These are phyloP conservation scores for Gallinago solitaria DNA, from an alignment of 2,797 vertebrate genomes.

Conservation along the genomic window DNA sequence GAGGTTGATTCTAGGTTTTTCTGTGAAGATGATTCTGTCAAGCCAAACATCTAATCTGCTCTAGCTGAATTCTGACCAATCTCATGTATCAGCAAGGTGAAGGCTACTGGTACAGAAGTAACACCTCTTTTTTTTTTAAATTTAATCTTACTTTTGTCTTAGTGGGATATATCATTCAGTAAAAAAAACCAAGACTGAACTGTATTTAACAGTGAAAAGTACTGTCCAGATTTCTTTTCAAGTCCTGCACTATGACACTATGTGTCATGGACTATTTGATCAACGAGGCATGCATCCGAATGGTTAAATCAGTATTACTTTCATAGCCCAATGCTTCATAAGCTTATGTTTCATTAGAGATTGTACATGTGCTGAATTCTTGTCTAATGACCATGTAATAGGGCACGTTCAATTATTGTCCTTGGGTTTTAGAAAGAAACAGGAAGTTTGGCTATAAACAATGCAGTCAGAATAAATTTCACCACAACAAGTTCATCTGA, in stretches of 20 bases:
- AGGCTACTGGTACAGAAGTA: neutral
- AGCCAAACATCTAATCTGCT: neutral
- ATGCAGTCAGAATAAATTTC: constrained; percentile 63
- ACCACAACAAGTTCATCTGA: constrained; percentile 63
- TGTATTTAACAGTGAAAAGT: neutral
- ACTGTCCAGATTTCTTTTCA: neutral
- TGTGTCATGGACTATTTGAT: neutral
- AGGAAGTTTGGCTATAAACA: constrained; percentile 72
- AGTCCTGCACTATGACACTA: neutral
- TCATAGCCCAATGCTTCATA: neutral
- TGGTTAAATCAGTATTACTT: constrained; percentile 20
- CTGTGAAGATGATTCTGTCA: neutral
- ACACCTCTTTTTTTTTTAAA: neutral
- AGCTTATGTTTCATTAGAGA: constrained; percentile 54
- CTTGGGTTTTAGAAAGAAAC: constrained; percentile 65
- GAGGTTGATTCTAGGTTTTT: neutral
- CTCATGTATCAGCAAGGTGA: neutral
- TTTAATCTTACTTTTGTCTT: neutral
- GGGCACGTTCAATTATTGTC: constrained; percentile 63
- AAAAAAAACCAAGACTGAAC: neutral
- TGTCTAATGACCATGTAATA: constrained; percentile 66
- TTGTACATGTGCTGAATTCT: constrained; percentile 49
- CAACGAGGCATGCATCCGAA: neutral
- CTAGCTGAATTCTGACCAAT: neutral
- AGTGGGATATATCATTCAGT: neutral